A percentile compares a stretch with the other conserved stretches of the same genome.
phyloP scores from a whole-genome alignment of 2,113 vertebrate genomes.

The Rhinoptilus africanus region DNA sequence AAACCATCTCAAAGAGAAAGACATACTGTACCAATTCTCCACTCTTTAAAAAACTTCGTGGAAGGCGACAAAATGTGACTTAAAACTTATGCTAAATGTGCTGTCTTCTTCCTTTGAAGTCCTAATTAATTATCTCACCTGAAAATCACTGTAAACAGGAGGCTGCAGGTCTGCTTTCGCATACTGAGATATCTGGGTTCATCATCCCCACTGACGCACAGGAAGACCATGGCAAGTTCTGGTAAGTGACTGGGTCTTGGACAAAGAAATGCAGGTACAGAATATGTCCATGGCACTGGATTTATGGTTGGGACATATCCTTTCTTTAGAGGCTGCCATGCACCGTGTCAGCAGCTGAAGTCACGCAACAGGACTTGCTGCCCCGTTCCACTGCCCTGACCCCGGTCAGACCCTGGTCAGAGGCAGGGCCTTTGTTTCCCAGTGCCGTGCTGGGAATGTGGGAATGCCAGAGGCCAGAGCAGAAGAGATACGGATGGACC shows the following conservation, averaged over 20 bases:
- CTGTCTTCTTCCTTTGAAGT: neutral
- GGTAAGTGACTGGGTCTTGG: neutral
- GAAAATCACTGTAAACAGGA: neutral
- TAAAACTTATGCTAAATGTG: neutral
- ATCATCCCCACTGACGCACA: neutral
- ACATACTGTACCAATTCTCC: neutral
- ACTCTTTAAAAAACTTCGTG: neutral
- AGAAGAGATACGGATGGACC: neutral
- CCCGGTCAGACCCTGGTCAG: neutral
- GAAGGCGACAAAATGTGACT: constrained; percentile 12
- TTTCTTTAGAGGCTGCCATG: neutral
- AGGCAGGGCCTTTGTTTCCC: neutral
- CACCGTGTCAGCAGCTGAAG: neutral
- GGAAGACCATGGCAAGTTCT: neutral
- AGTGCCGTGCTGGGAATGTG: neutral
- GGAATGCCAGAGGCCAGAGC: neutral
- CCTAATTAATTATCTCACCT: constrained; percentile 5
- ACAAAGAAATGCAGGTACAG: neutral
- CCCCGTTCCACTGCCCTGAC: rapidly evolving
- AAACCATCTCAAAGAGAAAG: constrained; percentile 7
- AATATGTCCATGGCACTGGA: neutral
- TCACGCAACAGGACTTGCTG: neutral
- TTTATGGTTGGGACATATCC: neutral
- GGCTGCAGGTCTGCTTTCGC: neutral
- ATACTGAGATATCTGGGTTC: neutral